These are phyloP conservation scores for Pagetopsis macropterus DNA, from an alignment of 2,797 vertebrate species.

Conservation along the genomic window DNA sequence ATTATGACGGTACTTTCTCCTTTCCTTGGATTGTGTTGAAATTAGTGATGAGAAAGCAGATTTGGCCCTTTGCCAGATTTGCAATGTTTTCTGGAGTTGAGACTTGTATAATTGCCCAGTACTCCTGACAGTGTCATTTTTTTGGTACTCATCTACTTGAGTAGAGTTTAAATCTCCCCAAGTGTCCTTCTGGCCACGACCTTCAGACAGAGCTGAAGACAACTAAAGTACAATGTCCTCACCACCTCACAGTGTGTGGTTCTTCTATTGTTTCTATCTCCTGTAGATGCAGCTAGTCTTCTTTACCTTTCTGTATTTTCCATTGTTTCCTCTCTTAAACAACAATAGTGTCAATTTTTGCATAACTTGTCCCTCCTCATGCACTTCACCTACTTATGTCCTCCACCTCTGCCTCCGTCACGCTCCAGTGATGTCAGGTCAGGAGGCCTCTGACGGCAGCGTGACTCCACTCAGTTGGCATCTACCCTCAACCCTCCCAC, in stretches of 20 bases:
- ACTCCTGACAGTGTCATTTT: background rate
- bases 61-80: background rate
- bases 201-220: background rate
- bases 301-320: background rate
- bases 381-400: conserved; percentile 12
- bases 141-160: background rate
- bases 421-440: conserved; percentile 46
- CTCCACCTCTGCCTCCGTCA: conserved; percentile 42
- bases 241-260: too few species aligned
- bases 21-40: background rate
- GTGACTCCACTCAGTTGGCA: conserved; percentile 81
- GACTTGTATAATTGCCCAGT: background rate
- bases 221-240: background rate
- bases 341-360: conserved; percentile 1
- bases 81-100: background rate
- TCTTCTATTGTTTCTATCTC: background rate
- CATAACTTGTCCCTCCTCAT: background rate
- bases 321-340: background rate
- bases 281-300: conserved; percentile 2
- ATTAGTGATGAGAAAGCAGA: background rate
- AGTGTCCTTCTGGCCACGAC: background rate
- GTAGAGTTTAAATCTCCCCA: background rate
- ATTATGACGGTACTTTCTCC: background rate
- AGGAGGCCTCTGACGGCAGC: conserved; percentile 64
- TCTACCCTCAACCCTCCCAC: conserved; percentile 58